Base-by-base conservation (phyloP, 2,888 invertebrate genomes). In the Orchestes rusci region DNA sequence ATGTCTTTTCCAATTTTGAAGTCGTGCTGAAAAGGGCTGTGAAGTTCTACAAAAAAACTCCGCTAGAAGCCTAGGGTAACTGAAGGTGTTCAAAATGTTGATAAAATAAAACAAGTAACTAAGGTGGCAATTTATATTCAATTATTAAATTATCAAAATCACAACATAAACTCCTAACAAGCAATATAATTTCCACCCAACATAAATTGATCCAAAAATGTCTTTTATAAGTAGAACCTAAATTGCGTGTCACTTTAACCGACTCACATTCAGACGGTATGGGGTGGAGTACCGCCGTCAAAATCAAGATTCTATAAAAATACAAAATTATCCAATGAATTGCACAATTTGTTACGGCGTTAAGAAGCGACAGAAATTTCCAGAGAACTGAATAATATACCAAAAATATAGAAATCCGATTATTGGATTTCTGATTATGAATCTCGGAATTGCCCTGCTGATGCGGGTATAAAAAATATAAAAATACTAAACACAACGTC, bases 401-500 rank as follows among this genome's bases (percentile, higher is more conserved):
- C 5, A 23, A 23, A 23, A 23, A 10, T 7, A 23, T 23, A 23
- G 23, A 23, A 23, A 23, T n/a, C n/a, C n/a, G n/a, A 23, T 7
- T 23, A 23, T 23, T 7, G 10, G 10, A 7, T 23, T 23, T 23
- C 5, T 23, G 5, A 23, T 23, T 10, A 10, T 23, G 23, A 23
- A 23, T 23, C 23, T 23, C 23, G 7, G 10, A 10, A 23, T 7
- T 7, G 5, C 23, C 23, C 5, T 7, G 10, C 23, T 23, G 23
- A 15, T 23, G 35, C 33, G 33, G 39, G 39, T 39, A 39, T 39
- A 31, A 40, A 40, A 45, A 44, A 41, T 41, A 38, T 13, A 40
- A 39, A 42, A 41, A 34, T 34, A 34, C 38, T 38, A 33, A 32
- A 39, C 7, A 38, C 18, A 19, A 35, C 39, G 12, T n/a, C 30